phyloP scores from a whole-genome alignment of 2,888 invertebrate genomes.

The Drosophila pseudotakahashii region DNA sequence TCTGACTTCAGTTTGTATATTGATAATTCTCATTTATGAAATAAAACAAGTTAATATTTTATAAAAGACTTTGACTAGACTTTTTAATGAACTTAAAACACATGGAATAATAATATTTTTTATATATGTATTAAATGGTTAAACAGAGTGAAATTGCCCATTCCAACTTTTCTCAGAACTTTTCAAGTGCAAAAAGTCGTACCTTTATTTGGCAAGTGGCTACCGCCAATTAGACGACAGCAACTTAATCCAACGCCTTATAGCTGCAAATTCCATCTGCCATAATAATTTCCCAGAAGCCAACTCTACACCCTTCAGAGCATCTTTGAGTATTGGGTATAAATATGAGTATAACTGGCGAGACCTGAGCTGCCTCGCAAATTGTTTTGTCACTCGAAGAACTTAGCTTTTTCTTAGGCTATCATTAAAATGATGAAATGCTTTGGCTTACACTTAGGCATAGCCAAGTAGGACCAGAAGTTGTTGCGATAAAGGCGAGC shows the following conservation, averaged over 20 bases:
- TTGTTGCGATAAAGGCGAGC: conserved; percentile 1
- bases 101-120: too few relatives aligned
- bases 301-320: conserved; percentile 25
- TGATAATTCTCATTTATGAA: too few relatives aligned
- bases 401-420: conserved; percentile 51
- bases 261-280: conserved; percentile 21
- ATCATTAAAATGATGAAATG: conserved; percentile 82
- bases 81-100: too few relatives aligned
- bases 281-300: conserved; percentile 38
- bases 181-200: conserved; percentile 1
- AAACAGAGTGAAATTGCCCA: too few relatives aligned
- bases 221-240: conserved; percentile 1
- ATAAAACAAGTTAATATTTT: too few relatives aligned
- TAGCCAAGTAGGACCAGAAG: conserved; percentile 69
- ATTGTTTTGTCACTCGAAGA: conserved; percentile 52
- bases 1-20: too few relatives aligned
- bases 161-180: not conserved
- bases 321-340: conserved; percentile 24
- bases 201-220: conserved; percentile 30
- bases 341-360: conserved; percentile 9
- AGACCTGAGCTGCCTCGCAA: conserved; percentile 67
- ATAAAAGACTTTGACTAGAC: too few relatives aligned
- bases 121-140: too few relatives aligned
- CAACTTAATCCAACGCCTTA: conserved; percentile 37
- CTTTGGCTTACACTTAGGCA: conserved; percentile 82